Evolutionary conservation across 2,888 invertebrate species (phyloP).

Genomic region (Drosophila pegasa): DNA sequence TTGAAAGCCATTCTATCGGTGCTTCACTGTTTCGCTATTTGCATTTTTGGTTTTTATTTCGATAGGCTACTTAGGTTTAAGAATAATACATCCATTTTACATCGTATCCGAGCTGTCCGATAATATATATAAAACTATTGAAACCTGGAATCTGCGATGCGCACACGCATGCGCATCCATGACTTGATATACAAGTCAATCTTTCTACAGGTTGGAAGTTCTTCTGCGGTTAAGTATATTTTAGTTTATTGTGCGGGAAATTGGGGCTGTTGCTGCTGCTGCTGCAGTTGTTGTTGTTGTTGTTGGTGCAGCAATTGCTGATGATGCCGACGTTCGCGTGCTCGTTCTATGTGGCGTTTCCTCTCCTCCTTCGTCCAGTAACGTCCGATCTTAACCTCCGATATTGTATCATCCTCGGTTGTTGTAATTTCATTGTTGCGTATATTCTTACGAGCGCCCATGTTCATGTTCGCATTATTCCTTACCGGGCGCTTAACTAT

Average conservation of each 20-base stretch:
- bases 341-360: conserved; percentile 90
- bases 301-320: conserved; percentile 35
- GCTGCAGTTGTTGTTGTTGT: conserved; percentile 18
- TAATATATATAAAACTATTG: conserved; percentile 15
- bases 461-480: conserved; percentile 88
- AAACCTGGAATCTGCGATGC: conserved; percentile 39
- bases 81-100: conserved; percentile 17
- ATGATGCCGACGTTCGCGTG: conserved; percentile 87
- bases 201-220: conserved; percentile 25
- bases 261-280: conserved; percentile 23
- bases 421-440: conserved; percentile 86
- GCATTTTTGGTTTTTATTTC: conserved; percentile 12
- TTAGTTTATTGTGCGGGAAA: conserved; percentile 22
- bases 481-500: conserved; percentile 90
- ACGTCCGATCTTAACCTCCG: conserved; percentile 90
- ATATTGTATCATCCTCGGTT: conserved; percentile 92
- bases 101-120: neutral
- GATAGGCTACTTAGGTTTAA: neutral
- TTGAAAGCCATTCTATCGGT: conserved; percentile 26
- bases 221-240: conserved; percentile 21
- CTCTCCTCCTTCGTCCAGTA: conserved; percentile 92
- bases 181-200: conserved; percentile 16
- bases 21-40: conserved; percentile 3
- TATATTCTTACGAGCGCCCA: conserved; percentile 87
- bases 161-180: conserved; percentile 15